Evolutionary conservation across 2,113 vertebrate species (phyloP).

Genomic region (Dissostichus mawsoni): DNA sequence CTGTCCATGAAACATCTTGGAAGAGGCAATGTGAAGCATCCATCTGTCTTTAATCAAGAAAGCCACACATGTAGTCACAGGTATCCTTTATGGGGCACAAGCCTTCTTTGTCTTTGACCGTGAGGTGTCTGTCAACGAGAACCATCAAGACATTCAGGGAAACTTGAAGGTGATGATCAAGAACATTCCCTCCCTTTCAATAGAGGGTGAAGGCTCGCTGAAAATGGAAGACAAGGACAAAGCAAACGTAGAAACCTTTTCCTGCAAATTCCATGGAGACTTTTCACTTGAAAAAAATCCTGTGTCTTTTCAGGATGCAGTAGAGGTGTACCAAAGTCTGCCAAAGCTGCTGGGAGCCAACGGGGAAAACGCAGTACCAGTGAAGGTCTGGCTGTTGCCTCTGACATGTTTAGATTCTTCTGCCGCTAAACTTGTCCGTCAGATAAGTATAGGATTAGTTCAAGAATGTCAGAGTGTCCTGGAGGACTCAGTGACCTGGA

Average conservation of each 20-base stretch:
- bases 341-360: slow-evolving; percentile 46
- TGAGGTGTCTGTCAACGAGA: too few relatives aligned
- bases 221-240: slow-evolving; percentile 12
- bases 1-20: too few relatives aligned
- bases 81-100: too few relatives aligned
- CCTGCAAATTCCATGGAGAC: slow-evolving; percentile 76
- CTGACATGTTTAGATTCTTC: slow-evolving; percentile 59
- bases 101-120: too few relatives aligned
- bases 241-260: too few relatives aligned
- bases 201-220: not conserved
- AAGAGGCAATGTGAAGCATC: too few relatives aligned
- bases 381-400: slow-evolving; percentile 76
- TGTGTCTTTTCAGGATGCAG: slow-evolving; percentile 62
- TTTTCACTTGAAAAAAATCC: slow-evolving; percentile 48
- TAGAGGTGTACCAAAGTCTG: slow-evolving; percentile 69
- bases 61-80: too few relatives aligned
- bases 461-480: slow-evolving; percentile 37
- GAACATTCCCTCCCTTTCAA: too few relatives aligned
- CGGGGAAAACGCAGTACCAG: slow-evolving; percentile 66
- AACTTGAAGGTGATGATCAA: too few relatives aligned
- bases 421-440: slow-evolving; percentile 59
- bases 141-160: too few relatives aligned
- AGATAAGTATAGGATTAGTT: slow-evolving; percentile 57
- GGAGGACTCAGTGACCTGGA: slow-evolving; percentile 55
- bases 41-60: too few relatives aligned